Evolutionary conservation across 2,888 invertebrate genomes (phyloP), one percentile per base, ranked within the genome.

Genomic region (Norana najaformis): DNA sequence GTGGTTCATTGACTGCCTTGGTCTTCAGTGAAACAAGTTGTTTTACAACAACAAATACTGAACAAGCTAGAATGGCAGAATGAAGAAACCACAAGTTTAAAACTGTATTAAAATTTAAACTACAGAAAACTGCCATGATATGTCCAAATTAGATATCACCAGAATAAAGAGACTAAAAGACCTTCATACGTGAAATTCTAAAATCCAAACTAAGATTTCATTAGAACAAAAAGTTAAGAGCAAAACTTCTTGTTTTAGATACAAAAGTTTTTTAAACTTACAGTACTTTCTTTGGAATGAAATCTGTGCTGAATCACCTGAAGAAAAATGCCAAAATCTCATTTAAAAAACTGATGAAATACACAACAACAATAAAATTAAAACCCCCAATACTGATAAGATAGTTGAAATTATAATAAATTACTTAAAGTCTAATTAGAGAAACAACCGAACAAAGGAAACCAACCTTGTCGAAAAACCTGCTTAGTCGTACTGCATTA

Each of bases 401-500:
- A 69, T n/a, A 47, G 23, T 47, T 47, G 47, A 5, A 47, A 23
- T 23, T 23, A 23, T 23, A 47, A 23, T 47, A 23, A 20, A 47
- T 47, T 47, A 37, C 1, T 2, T 38, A 88, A 88, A 88, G 14
- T 38, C 37, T 41, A 39, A 23, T 20, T 5, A 6, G 20, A 47
- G 41, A 34, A 36, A 88, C 34, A 41, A 38, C 36, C 14, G n/a
- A 88, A 38, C n/a, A n/a, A 8, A 88, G 16, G 34, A 88, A 38
- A 38, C 2, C 36, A 6, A 97, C 96, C 95, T 97, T 97, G 95
- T 99, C 99, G 95, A 98, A 98, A 95, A 99, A 99, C 93, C 98
- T 96, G 4, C 97, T 97, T 41, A 99, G 95, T 95, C 98, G 98
- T 0, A 99, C 98, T 18, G 98, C 97, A 94, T 98, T 98, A 90